phyloP scores from a whole-genome alignment of 2,797 vertebrate genomes.

The Rhodeus uyekii region DNA sequence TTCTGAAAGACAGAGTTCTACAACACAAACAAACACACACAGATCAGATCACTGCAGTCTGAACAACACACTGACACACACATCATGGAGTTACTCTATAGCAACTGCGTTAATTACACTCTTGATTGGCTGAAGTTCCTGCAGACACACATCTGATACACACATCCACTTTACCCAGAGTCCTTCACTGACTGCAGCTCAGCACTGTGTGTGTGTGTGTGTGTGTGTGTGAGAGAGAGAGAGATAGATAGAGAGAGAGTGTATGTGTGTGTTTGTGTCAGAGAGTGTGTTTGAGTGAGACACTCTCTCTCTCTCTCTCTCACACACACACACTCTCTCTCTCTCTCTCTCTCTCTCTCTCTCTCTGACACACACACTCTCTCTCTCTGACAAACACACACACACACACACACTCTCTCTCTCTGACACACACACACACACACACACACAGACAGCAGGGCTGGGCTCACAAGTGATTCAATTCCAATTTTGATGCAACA shows the following conservation, averaged over 20 bases:
- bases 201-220: not conserved
- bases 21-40: slow-evolving; percentile 55
- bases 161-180: slow-evolving; percentile 23
- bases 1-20: slow-evolving; percentile 83
- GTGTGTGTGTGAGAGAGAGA: not conserved
- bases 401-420: not conserved
- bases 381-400: too few species aligned
- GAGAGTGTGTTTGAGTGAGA: too few species aligned
- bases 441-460: too few species aligned
- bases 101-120: too few species aligned
- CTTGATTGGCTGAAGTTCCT: not conserved
- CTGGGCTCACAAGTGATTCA: not conserved
- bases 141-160: not conserved
- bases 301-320: not conserved
- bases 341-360: too few species aligned
- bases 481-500: not conserved
- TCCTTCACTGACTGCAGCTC: slow-evolving; percentile 24
- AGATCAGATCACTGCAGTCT: not conserved
- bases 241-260: too few species aligned
- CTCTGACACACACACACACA: not conserved
- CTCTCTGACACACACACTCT: not conserved
- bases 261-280: not conserved
- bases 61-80: not conserved
- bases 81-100: not conserved
- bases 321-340: not conserved